Base-by-base conservation (phyloP, 2,888 invertebrate species). In the Coremacera marginata region DNA sequence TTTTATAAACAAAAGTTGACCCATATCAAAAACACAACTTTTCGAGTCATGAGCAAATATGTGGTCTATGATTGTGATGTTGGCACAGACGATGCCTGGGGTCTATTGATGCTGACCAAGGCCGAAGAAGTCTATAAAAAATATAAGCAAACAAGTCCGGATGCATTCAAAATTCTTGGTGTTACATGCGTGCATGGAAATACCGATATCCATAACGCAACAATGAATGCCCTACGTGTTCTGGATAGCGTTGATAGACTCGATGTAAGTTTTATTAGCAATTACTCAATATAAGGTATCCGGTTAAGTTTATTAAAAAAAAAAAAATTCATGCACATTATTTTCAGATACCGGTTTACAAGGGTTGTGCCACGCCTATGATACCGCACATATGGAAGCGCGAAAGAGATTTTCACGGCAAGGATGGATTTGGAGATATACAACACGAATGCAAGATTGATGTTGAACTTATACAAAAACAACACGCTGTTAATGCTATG, bases 151-250 rank as follows among this genome's bases (percentile, higher is more conserved):
- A n/a, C 34, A 27, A 44, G 25, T 76, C 37, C 75, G 72, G 8
- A 63, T 75, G 55, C 75, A 3, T 81, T 81, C 73, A 81, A 82
- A 80, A 82, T 95, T 71, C 84, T 94, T 51, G 95, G 91, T 4
- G 91, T 96, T 0, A 95, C 95, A 0, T 95, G 94, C 78, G 93
- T 92, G 0, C 91, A 92, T 79, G 96, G 96, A 0, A 96, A 95
- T 85, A 93, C 94, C 0, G 88, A 88, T 7, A 90, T 95, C 70
- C 88, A 87, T 34, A 95, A 96, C 86, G 93, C 94, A 2, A 91
- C 94, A 63, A 88, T 87, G 34, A 95, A 96, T 86, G 93, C 94
- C 2, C 91, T 94, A 65, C 91, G 93, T 81, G 91, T 94, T 70
- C 86, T 95, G 52, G 90, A 92, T 82, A 89, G 91, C 7, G 91